These are phyloP conservation scores for Lophotis ruficrista DNA, from an alignment of 2,113 vertebrate species.

Conservation along the genomic window DNA sequence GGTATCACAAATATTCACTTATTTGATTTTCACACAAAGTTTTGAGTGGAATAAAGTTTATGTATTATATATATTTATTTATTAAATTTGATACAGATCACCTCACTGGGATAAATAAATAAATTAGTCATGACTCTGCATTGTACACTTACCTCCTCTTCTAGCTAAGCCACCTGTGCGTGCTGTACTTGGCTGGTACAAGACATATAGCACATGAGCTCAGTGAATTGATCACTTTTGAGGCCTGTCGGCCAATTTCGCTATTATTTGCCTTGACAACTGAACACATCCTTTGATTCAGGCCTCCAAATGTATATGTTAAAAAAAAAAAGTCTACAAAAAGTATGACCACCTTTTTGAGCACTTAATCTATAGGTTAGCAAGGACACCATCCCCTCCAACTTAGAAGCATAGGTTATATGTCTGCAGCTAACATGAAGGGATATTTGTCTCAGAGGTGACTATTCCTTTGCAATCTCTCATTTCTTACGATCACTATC, in stretches of 20 bases:
- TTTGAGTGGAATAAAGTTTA: not conserved
- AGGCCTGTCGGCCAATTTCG: not conserved
- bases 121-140: not conserved
- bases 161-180: not conserved
- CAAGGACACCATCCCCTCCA: not conserved
- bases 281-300: not conserved
- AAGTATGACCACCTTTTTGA: not conserved
- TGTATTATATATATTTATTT: not conserved
- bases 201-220: not conserved
- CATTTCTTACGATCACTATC: not conserved
- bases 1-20: not conserved
- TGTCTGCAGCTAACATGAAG: not conserved
- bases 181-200: not conserved
- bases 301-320: not conserved
- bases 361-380: not conserved
- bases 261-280: not conserved
- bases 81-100: not conserved
- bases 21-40: not conserved
- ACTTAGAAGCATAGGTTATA: not conserved
- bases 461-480: not conserved
- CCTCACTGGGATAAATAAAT: not conserved
- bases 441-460: not conserved
- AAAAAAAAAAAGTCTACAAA: not conserved
- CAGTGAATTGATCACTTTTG: not conserved
- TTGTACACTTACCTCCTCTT: not conserved